phyloP scores from a whole-genome alignment of 1,140 invertebrate genomes.

The Neelides sp. region DNA sequence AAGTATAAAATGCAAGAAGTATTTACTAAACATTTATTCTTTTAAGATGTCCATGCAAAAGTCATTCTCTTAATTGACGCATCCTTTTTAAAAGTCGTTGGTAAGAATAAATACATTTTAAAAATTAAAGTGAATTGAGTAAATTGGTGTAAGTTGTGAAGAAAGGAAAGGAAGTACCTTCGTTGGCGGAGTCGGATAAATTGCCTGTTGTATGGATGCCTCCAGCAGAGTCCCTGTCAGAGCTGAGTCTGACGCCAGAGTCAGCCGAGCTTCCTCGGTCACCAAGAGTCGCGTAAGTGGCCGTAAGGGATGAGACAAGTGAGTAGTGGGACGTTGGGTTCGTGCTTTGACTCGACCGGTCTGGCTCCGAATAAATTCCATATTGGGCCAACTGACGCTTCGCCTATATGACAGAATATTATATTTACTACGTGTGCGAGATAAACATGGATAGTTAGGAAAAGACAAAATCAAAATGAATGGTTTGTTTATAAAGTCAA shows the following conservation, averaged over 20 bases:
- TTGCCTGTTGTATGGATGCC: slow-evolving; percentile 57
- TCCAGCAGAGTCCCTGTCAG: slow-evolving; percentile 55
- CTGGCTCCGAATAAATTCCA: slow-evolving; percentile 53
- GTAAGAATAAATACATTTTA: no score
- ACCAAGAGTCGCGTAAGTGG: slow-evolving; percentile 40
- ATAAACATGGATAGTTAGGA: neutral
- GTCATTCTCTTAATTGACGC: no score
- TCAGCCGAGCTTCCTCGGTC: slow-evolving; percentile 75
- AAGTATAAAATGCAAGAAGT: no score
- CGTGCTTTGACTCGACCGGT: slow-evolving; percentile 29
- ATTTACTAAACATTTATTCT: no score
- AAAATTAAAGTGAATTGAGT: no score
- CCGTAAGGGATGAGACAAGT: slow-evolving; percentile 27
- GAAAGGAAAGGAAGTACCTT: no score
- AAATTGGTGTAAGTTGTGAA: no score
- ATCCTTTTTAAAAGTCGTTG: no score
- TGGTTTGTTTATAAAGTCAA: neutral
- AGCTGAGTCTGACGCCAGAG: slow-evolving; percentile 66
- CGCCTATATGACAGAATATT: no score
- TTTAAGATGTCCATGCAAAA: no score
- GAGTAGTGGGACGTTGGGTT: slow-evolving; percentile 31
- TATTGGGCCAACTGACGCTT: slow-evolving; percentile 53
- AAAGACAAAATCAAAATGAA: no score
- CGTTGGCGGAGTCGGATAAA: slow-evolving; percentile 61
- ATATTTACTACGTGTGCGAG: neutral